Percentiles rank a stretch among this genome's conserved stretches.
phyloP scores from a whole-genome alignment of 2,113 vertebrate genomes.

The Phylloscopus whistleri region DNA sequence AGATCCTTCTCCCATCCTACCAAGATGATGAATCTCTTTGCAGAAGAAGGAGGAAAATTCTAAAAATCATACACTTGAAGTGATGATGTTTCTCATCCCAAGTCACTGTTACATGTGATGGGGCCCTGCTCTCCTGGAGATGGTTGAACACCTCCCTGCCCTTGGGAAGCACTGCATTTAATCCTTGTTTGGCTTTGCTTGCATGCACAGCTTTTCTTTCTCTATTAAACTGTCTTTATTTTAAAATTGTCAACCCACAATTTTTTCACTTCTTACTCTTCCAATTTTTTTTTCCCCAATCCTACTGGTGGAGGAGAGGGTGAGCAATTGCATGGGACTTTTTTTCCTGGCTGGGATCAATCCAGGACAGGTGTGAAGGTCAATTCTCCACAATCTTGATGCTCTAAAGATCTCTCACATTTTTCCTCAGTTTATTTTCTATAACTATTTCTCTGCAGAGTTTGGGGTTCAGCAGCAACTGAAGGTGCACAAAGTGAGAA shows the following conservation, averaged over 20 bases:
- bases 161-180: background rate
- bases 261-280: background rate
- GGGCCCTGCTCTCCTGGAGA: background rate
- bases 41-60: background rate
- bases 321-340: fast-evolving
- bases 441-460: background rate
- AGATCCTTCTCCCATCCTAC: background rate
- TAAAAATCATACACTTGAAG: background rate
- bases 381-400: background rate
- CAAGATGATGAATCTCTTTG: background rate
- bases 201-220: background rate
- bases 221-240: background rate
- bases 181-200: background rate
- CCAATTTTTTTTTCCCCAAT: background rate
- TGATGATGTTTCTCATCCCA: background rate
- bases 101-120: fast-evolving
- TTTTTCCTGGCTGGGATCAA: background rate
- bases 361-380: background rate
- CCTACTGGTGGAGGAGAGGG: background rate
- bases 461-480: background rate
- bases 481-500: background rate
- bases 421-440: background rate
- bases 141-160: background rate
- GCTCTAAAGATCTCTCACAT: background rate
- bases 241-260: background rate